Evolutionary conservation across 2,113 vertebrate species (phyloP).

Genomic region (Erythrolamprus reginae): DNA sequence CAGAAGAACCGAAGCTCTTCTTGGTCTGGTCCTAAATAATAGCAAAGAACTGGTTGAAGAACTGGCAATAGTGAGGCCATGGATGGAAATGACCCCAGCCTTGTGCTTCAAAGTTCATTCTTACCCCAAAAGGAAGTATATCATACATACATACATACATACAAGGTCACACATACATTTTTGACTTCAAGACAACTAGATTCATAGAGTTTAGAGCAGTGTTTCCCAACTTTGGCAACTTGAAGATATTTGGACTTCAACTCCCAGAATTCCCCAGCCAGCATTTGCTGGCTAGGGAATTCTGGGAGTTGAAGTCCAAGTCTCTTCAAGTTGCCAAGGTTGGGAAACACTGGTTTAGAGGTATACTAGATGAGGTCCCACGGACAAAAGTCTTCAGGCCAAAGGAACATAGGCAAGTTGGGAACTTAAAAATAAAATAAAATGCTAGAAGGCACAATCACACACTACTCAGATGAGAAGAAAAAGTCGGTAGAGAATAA

Average conservation of each 20-base stretch:
- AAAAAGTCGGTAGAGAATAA: not conserved
- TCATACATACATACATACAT: not conserved
- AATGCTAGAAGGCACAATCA: not conserved
- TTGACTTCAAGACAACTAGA: not conserved
- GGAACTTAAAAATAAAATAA: not conserved
- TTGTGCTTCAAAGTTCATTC: not conserved
- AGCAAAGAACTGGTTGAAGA: not conserved
- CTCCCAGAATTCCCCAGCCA: too few species aligned
- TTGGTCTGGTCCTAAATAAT: not conserved
- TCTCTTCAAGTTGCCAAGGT: too few species aligned
- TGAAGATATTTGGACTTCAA: too few species aligned
- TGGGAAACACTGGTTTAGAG: too few species aligned
- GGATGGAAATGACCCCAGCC: not conserved
- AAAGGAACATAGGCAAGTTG: not conserved
- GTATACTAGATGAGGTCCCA: not conserved
- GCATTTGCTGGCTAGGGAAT: too few species aligned
- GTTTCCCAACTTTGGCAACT: too few species aligned
- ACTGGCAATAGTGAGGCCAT: not conserved
- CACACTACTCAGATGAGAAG: not conserved
- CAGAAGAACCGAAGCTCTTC: not conserved
- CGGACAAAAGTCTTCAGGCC: not conserved
- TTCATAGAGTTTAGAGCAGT: not conserved
- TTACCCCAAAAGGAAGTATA: not conserved
- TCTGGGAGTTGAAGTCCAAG: too few species aligned
- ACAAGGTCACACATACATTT: not conserved